Base-by-base conservation (phyloP, 2,888 invertebrate genomes). In the Nemapogon koenigi region DNA sequence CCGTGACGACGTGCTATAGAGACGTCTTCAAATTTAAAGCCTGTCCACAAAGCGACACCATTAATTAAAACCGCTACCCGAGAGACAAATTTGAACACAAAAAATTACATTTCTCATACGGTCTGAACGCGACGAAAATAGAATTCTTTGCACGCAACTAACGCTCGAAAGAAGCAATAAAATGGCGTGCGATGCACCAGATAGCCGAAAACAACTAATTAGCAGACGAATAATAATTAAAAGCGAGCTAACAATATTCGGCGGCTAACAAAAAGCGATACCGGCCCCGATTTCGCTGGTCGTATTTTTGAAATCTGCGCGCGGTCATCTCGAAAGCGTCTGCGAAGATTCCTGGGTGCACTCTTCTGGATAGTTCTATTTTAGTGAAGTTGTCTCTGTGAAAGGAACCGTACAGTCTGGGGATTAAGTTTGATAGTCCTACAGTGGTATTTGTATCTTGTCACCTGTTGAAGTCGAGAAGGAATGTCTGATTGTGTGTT, bases 271-370 rank as follows among this genome's bases (percentile, higher is more conserved):
- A 73, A 75, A 76, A 71, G 62, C 55, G 57, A 65, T 65, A 59
- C 58, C 53, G 57, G 62, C 61, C 62, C 57, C 54, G 53, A 62
- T 66, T 72, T 72, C 68, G 55, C 68, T 68, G 66, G 60, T 70
- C 65, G 73, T 73, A 75, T 72, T 72, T 76, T 71, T 63, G 70
- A 73, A 75, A 73, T 67, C 66, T 62, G 59, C 56, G 59, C 65
- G 55, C 54, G 56, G 53, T 55, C 64, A 61, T 67, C 62, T 66
- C 52, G 56, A 56, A 53, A 57, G 41, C 38, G 41, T 39, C 41
- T 41, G 26, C 15, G 28, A 37, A 29, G 37, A 42, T 42, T 42
- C 42, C 35, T 13, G 16, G 10, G 3, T 4, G 15, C 31, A 4
- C 3, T 4, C 4, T n/a, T 4, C 14, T 6, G n/a, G 4, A 14